Evolutionary conservation across 2,113 vertebrate species (phyloP).

Genomic region (Heloderma charlesbogerti): DNA sequence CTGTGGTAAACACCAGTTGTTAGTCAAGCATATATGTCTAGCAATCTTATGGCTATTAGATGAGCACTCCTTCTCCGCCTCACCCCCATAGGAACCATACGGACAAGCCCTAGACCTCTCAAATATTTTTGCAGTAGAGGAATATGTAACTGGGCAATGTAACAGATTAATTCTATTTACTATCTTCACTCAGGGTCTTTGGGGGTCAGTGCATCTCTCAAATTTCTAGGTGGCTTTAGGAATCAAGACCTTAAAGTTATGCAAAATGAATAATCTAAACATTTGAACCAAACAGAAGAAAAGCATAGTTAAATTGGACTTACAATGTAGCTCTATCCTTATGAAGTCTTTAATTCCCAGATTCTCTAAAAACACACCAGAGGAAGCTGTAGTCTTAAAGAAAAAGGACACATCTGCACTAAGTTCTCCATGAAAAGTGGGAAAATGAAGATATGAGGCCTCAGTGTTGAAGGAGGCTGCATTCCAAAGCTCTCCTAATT

Average conservation of each 20-base stretch:
- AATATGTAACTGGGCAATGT: too few relatives aligned
- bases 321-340: constrained; percentile 92
- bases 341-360: constrained; percentile 97
- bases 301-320: constrained; percentile 72
- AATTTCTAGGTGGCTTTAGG: background rate
- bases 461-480: constrained; percentile 94
- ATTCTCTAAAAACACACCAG: constrained; percentile 96
- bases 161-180: background rate
- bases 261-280: background rate
- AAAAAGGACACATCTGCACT: constrained; percentile 95
- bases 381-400: constrained; percentile 93
- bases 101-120: background rate
- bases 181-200: background rate
- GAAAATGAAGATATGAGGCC: constrained; percentile 95
- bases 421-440: constrained; percentile 94
- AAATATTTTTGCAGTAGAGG: background rate
- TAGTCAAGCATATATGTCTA: background rate
- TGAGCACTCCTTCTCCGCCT: background rate
- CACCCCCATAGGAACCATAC: background rate
- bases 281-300: background rate
- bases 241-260: background rate
- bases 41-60: background rate
- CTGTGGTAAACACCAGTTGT: background rate
- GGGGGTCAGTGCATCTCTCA: background rate
- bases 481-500: constrained; percentile 93